Conservation (phyloP, 1,140 invertebrate species). For the Drosophila equinoxialis region DNA sequence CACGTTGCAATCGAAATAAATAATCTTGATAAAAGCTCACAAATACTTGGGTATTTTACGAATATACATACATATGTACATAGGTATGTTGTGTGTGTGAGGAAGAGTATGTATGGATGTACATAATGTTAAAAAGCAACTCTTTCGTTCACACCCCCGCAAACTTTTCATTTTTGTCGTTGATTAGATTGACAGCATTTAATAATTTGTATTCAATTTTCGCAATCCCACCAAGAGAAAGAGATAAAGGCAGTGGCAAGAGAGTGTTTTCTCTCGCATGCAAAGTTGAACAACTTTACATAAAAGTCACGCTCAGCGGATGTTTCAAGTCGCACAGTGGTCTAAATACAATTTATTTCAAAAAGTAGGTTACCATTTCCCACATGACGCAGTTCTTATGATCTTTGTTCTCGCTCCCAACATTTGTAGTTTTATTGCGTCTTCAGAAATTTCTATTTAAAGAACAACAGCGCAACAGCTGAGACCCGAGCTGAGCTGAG, state of each 20-base stretch:
- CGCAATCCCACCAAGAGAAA: not conserved
- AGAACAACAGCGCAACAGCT: not conserved
- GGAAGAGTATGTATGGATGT: constrained; percentile 13
- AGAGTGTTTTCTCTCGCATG: constrained; percentile 60
- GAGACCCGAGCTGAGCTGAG: constrained; percentile 7
- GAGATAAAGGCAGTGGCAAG: not conserved
- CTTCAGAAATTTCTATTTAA: constrained; percentile 20
- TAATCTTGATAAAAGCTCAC: constrained; percentile 63
- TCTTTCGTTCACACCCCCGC: not conserved
- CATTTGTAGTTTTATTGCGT: constrained; percentile 28
- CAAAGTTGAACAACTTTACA: constrained; percentile 43
- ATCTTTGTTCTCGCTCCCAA: constrained; percentile 1
- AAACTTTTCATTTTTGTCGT: constrained; percentile 22
- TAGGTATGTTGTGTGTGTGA: not conserved
- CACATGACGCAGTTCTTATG: not conserved
- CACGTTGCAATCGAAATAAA: constrained; percentile 74
- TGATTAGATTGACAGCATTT: constrained; percentile 61
- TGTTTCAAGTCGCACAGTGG: constrained; percentile 52
- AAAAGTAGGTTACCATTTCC: constrained; percentile 1
- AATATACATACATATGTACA: not conserved
- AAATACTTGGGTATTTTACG: constrained; percentile 25
- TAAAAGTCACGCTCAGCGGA: constrained; percentile 30
- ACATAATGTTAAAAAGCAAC: constrained; percentile 21
- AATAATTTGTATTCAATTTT: constrained; percentile 49
- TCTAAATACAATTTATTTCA: constrained; percentile 18